Conservation (phyloP, 2,797 vertebrate species). For the Intellagama lesueurii region DNA sequence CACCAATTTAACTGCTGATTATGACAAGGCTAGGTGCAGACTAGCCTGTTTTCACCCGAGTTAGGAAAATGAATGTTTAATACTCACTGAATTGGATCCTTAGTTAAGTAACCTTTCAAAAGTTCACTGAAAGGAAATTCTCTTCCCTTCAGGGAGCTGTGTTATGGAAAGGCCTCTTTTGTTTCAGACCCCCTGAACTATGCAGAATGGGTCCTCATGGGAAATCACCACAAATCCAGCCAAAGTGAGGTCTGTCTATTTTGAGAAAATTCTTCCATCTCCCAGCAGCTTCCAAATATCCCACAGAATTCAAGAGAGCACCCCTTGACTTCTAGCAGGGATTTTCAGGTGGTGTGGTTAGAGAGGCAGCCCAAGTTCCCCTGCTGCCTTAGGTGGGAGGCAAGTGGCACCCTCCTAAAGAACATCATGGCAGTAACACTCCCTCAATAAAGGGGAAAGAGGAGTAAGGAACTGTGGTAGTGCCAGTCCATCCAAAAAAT, state of each 20-base stretch:
- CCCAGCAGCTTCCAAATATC: background rate
- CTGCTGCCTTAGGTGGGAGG: too few species aligned
- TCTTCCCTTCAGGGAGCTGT: background rate
- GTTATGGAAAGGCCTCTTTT: background rate
- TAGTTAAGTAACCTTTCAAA: conserved; percentile 35
- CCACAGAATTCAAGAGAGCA: too few species aligned
- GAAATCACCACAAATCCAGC: background rate
- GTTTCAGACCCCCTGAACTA: background rate
- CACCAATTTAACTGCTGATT: conserved; percentile 3
- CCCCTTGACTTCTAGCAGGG: too few species aligned
- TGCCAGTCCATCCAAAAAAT: too few species aligned
- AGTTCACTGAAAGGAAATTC: background rate
- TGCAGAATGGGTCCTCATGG: background rate
- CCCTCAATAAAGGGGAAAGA: too few species aligned
- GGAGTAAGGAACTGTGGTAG: too few species aligned
- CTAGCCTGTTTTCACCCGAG: background rate
- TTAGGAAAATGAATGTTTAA: conserved; percentile 1
- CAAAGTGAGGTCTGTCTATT: too few species aligned
- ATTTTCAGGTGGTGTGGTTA: too few species aligned
- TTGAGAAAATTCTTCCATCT: background rate
- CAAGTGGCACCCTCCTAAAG: too few species aligned
- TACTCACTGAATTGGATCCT: conserved; percentile 19
- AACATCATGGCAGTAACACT: too few species aligned
- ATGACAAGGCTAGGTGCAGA: background rate
- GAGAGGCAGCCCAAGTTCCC: too few species aligned